Conservation (phyloP, 2,113 vertebrate genomes). For the Chroicocephalus ridibundus region DNA sequence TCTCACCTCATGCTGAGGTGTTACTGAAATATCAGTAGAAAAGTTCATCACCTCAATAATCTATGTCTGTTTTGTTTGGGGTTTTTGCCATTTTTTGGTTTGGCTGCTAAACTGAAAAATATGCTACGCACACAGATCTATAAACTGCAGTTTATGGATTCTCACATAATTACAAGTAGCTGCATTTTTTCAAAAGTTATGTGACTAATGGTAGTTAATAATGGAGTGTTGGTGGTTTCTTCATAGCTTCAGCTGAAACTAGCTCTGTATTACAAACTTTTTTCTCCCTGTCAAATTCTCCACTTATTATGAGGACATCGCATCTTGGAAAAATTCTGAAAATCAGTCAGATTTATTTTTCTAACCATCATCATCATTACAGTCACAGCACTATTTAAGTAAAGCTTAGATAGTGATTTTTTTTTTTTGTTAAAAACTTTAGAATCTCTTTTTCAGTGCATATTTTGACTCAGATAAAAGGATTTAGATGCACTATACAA, state of each 20-base stretch:
- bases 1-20: neutral
- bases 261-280: neutral
- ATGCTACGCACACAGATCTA: neutral
- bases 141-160: neutral
- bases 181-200: neutral
- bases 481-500: neutral
- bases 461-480: neutral
- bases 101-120: neutral
- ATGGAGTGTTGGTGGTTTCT: neutral
- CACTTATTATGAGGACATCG: neutral
- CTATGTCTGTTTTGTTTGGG: neutral
- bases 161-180: neutral
- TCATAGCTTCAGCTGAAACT: neutral
- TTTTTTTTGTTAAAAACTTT: neutral
- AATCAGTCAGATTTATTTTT: neutral
- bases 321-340: neutral
- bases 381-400: neutral
- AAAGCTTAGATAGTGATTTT: neutral
- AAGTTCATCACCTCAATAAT: neutral
- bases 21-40: constrained; percentile 15
- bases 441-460: neutral
- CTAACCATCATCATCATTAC: neutral
- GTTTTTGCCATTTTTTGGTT: neutral
- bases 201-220: neutral
- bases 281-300: neutral